phyloP scores from a whole-genome alignment of 2,888 invertebrate genomes.

The Habroteleia sp. region DNA sequence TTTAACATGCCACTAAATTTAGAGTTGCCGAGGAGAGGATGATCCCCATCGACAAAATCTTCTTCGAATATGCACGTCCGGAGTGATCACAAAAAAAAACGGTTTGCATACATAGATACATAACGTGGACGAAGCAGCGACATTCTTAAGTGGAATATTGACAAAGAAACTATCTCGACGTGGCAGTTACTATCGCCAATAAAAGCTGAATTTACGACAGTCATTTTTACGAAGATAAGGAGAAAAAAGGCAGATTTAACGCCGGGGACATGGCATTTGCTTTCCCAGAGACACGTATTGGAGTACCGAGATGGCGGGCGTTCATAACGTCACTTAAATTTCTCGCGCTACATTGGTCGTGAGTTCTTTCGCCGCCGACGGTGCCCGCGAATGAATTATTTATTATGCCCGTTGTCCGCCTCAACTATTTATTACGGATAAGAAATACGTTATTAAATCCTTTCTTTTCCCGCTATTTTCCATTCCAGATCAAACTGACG shows the following conservation, averaged over 20 bases:
- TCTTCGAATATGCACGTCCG: conserved; percentile 30
- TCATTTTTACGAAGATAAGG: conserved; percentile 65
- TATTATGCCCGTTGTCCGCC: conserved; percentile 57
- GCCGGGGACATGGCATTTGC: conserved; percentile 63
- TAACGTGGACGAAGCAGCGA: conserved; percentile 41
- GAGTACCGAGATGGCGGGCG: conserved; percentile 61
- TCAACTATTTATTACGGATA: conserved; percentile 62
- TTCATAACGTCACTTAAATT: conserved; percentile 65
- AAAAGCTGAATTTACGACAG: conserved; percentile 64
- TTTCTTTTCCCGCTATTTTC: conserved; percentile 36
- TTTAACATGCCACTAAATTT: conserved; percentile 21
- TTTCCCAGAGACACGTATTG: conserved; percentile 64
- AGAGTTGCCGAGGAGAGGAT: conserved; percentile 13
- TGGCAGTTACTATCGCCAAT: conserved; percentile 57
- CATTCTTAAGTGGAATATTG: conserved; percentile 61
- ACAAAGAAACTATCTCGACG: conserved; percentile 59
- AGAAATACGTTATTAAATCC: conserved; percentile 60
- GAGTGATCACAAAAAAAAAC: conserved; percentile 31
- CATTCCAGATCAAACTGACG: conserved; percentile 45
- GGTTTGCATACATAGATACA: conserved; percentile 44
- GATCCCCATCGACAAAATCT: conserved; percentile 39
- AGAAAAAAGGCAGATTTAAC: conserved; percentile 63
- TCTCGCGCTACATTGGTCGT: conserved; percentile 62
- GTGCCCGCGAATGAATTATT: conserved; percentile 63
- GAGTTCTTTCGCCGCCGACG: conserved; percentile 47